Conservation (phyloP, 2,113 vertebrate genomes). For the Oxyruncus cristatus region DNA sequence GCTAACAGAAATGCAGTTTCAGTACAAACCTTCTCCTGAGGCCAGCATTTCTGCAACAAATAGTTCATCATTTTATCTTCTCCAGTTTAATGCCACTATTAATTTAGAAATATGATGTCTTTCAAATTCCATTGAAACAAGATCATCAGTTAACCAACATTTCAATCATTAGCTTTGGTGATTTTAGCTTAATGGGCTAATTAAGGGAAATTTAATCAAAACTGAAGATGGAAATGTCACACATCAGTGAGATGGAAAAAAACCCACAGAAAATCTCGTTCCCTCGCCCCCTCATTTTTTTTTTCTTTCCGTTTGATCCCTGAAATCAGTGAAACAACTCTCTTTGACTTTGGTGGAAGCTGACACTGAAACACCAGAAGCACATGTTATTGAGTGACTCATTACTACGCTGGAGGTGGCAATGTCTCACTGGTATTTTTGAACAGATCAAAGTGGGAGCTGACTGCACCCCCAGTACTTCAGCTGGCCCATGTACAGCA, state of each 20-base stretch:
- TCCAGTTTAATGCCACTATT: constrained; percentile 43
- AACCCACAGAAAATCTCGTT: background rate
- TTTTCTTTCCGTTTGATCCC: background rate
- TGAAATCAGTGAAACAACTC: background rate
- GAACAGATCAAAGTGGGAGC: background rate
- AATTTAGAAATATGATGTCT: constrained; percentile 42
- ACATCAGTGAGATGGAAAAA: constrained; percentile 14
- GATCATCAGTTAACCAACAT: constrained; percentile 46
- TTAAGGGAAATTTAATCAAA: constrained; percentile 63
- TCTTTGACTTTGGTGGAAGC: background rate
- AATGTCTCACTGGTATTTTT: background rate
- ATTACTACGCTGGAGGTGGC: background rate
- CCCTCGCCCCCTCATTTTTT: background rate
- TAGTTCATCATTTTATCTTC: constrained; percentile 28
- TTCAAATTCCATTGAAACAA: constrained; percentile 49
- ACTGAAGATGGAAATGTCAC: constrained; percentile 43
- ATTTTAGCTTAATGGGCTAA: constrained; percentile 53
- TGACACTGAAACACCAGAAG: background rate
- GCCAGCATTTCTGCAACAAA: constrained; percentile 25
- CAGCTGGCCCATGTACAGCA: background rate
- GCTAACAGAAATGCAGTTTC: background rate
- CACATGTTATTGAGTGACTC: background rate
- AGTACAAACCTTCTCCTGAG: constrained; percentile 4
- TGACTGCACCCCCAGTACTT: background rate
- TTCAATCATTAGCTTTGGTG: constrained; percentile 49